A percentile compares a stretch with the other conserved stretches of the same genome.
phyloP scores from a whole-genome alignment of 2,888 invertebrate species.

The Eristalis tenax region DNA sequence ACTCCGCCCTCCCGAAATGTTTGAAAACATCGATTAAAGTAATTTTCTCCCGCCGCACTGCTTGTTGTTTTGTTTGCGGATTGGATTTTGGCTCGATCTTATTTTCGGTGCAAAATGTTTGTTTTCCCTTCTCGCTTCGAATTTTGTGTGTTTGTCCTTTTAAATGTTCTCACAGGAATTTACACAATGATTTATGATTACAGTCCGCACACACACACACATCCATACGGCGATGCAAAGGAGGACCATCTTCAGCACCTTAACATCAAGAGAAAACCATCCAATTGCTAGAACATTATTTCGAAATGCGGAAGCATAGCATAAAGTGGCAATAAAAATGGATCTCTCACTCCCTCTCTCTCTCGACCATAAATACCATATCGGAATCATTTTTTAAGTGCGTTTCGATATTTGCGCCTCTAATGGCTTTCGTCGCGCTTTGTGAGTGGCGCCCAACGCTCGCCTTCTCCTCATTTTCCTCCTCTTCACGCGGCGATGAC shows the following conservation, averaged over 20 bases:
- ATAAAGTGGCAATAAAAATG: constrained; percentile 69
- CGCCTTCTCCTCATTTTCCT: constrained; percentile 2
- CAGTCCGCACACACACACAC: not conserved
- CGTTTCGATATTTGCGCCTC: constrained; percentile 66
- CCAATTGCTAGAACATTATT: constrained; percentile 55
- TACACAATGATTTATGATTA: constrained; percentile 60
- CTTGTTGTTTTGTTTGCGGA: constrained; percentile 46
- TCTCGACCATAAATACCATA: constrained; percentile 65
- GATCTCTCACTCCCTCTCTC: not conserved
- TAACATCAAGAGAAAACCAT: constrained; percentile 15
- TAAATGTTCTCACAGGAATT: constrained; percentile 51
- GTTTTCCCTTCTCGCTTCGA: not conserved
- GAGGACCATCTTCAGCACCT: not conserved
- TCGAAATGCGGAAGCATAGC: constrained; percentile 62
- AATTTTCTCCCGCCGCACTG: not conserved
- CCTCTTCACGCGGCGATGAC: no score
- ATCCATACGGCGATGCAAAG: no score
- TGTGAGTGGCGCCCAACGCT: constrained; percentile 35
- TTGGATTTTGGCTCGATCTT: constrained; percentile 43
- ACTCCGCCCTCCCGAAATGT: constrained; percentile 4
- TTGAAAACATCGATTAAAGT: constrained; percentile 49
- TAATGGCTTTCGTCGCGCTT: constrained; percentile 46
- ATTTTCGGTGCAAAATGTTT: not conserved
- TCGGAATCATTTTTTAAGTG: constrained; percentile 70
- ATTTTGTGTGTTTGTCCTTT: constrained; percentile 14